Conservation (phyloP, 2,113 vertebrate species). For the Agapornis roseicollis region DNA sequence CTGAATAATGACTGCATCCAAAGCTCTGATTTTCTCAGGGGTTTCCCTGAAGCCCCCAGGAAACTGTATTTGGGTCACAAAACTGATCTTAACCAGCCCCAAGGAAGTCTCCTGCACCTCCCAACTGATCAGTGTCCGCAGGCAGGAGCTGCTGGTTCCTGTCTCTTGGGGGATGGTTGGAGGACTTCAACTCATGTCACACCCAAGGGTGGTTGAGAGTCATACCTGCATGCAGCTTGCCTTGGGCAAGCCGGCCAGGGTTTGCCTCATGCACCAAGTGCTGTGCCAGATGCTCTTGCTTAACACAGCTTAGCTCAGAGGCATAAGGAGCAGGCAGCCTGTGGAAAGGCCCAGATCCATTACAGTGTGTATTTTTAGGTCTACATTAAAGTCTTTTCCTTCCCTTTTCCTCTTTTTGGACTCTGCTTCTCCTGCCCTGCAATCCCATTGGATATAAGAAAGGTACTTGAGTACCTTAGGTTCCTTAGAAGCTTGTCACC, state of each 20-base stretch:
- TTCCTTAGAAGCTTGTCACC: neutral
- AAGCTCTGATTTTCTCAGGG: neutral
- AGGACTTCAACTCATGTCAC: neutral
- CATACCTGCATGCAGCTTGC: neutral
- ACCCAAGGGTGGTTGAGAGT: neutral
- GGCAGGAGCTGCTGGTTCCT: neutral
- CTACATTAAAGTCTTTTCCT: neutral
- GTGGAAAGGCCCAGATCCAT: neutral
- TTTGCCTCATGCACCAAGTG: neutral
- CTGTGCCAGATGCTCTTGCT: neutral
- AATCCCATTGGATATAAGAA: neutral
- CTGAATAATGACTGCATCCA: neutral
- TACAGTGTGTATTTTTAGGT: neutral
- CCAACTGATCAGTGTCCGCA: accelerated
- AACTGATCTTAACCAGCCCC: neutral
- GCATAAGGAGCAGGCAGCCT: neutral
- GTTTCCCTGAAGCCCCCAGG: neutral
- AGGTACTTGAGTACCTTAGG: neutral
- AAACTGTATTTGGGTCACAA: neutral
- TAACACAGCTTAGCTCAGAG: accelerated
- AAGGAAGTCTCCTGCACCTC: neutral
- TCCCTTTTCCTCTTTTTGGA: neutral
- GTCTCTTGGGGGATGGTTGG: neutral
- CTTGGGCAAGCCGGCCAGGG: accelerated
- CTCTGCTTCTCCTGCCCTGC: neutral